A percentile compares a stretch with the other conserved stretches of the same genome.
phyloP scores from a whole-genome alignment of 1,140 invertebrate genomes.

The Trichoplusia ni region DNA sequence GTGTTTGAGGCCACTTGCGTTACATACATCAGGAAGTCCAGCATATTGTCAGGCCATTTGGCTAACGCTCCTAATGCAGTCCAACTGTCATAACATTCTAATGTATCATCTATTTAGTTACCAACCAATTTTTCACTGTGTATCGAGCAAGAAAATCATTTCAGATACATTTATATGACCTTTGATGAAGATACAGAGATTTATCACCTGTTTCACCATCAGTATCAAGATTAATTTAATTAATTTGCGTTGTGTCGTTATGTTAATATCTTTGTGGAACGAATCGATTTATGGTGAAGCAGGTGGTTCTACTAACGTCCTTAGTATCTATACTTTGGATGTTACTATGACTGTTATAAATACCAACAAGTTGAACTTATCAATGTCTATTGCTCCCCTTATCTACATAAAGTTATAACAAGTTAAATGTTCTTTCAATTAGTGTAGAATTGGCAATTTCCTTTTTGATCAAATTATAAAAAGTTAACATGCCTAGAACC shows the following conservation, averaged over 20 bases:
- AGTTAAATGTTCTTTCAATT: background rate
- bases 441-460: background rate
- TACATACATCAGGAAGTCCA: slow-evolving; percentile 72
- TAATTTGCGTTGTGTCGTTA: no score
- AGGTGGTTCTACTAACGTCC: background rate
- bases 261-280: no score
- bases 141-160: slow-evolving; percentile 37
- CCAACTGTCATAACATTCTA: slow-evolving; percentile 70
- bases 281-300: background rate
- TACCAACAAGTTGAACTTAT: background rate
- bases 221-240: no score
- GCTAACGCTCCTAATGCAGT: slow-evolving; percentile 60
- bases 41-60: slow-evolving; percentile 64
- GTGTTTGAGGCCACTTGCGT: slow-evolving; percentile 59
- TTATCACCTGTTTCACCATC: slow-evolving; percentile 10
- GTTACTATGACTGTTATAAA: background rate
- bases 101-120: slow-evolving; percentile 61
- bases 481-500: no score
- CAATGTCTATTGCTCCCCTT: background rate
- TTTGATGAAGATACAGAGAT: slow-evolving; percentile 23
- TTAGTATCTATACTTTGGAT: background rate
- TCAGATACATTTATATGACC: slow-evolving; percentile 37
- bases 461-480: no score
- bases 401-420: background rate
- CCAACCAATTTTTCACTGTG: slow-evolving; percentile 61